A percentile compares a stretch with the other conserved stretches of the same genome.
These are phyloP conservation scores for Entosphenus tridentatus DNA, from an alignment of 2,113 vertebrate genomes.

Conservation along the genomic window DNA sequence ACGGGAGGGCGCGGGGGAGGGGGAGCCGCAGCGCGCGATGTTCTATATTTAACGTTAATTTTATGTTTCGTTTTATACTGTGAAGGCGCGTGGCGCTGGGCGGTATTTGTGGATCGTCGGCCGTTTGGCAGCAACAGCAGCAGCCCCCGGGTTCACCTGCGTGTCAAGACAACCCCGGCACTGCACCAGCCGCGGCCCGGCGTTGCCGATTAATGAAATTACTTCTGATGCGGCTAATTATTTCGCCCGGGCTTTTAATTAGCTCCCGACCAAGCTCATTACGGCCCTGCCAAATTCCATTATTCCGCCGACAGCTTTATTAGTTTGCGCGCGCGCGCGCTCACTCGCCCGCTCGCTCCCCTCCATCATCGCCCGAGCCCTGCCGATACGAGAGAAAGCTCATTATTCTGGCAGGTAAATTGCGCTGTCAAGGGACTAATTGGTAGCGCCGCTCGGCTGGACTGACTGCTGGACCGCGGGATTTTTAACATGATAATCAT, in stretches of 20 bases:
- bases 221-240: constrained; percentile 4
- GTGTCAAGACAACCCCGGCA: too few relatives aligned
- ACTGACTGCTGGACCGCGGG: neutral
- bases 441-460: constrained; percentile 3
- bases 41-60: too few relatives aligned
- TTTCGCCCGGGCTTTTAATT: constrained; percentile 4
- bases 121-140: too few relatives aligned
- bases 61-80: too few relatives aligned
- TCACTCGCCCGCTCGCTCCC: neutral
- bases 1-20: too few relatives aligned
- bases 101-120: too few relatives aligned
- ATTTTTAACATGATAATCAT: constrained; percentile 3
- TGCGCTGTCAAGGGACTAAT: constrained; percentile 5
- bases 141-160: too few relatives aligned
- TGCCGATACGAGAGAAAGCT: constrained; percentile 3
- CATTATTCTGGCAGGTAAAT: constrained; percentile 4
- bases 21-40: too few relatives aligned
- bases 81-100: too few relatives aligned
- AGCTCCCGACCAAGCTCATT: constrained; percentile 6
- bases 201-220: constrained; percentile 2
- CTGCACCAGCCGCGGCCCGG: too few relatives aligned
- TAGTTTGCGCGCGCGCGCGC: neutral
- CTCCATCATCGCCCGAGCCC: constrained; percentile 1
- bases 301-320: constrained; percentile 6
- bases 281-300: constrained; percentile 6